A percentile compares a stretch with the other conserved stretches of the same genome.
These are phyloP conservation scores for Apodemus agrarius DNA, from an alignment of 2,797 vertebrate species.

Conservation along the genomic window DNA sequence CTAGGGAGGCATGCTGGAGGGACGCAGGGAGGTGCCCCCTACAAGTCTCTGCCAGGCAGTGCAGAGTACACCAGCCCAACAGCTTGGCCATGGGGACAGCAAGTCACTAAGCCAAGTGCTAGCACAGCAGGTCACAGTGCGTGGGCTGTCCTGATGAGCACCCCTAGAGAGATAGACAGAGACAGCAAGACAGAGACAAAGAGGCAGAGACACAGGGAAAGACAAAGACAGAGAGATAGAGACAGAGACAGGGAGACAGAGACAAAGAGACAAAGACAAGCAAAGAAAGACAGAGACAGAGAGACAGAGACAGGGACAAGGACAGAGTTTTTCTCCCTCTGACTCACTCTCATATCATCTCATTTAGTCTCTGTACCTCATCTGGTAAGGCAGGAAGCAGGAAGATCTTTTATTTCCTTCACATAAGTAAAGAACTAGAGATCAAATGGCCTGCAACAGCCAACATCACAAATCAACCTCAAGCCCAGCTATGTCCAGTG, in stretches of 20 bases:
- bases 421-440: background rate
- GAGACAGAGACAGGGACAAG: background rate
- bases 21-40: fast-evolving
- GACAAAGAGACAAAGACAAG: no score
- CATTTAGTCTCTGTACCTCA: background rate
- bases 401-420: background rate
- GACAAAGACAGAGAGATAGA: background rate
- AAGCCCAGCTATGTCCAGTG: background rate
- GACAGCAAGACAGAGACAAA: background rate
- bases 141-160: background rate
- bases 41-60: background rate
- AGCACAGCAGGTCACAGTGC: no score
- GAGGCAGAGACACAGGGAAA: background rate
- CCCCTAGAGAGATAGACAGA: background rate
- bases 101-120: background rate
- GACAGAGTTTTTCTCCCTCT: no score
- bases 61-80: no score
- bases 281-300: background rate
- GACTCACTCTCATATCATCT: background rate
- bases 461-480: background rate
- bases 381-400: background rate
- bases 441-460: background rate
- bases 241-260: background rate
- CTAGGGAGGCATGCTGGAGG: background rate
- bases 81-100: background rate